Evolutionary conservation across 1,140 invertebrate species (phyloP).

Genomic region (Adelges cooleyi): DNA sequence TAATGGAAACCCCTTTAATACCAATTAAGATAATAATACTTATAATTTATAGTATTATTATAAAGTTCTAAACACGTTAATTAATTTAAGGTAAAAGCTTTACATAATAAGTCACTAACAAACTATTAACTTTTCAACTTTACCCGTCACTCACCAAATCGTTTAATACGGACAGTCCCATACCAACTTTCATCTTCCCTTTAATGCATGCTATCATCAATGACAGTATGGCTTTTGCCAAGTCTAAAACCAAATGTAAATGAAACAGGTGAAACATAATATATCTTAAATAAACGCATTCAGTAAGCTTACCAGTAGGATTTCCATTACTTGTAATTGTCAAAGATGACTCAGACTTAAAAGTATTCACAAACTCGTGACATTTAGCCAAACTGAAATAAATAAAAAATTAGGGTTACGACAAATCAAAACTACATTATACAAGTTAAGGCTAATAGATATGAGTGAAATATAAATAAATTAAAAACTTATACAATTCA

Average conservation of each 20-base stretch:
- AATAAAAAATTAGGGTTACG: neutral
- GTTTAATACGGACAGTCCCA: constrained; percentile 3
- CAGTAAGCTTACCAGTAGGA: constrained; percentile 1
- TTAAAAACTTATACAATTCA: neutral
- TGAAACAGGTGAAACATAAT: no score
- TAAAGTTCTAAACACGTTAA: no score
- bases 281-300: no score
- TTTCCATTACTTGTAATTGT: constrained; percentile 11
- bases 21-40: no score
- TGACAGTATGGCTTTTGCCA: constrained; percentile 11
- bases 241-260: constrained; percentile 12
- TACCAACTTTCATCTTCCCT: constrained; percentile 4
- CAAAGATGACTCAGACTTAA: constrained; percentile 9
- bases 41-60: no score
- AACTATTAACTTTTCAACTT: no score
- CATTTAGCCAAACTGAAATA: constrained; percentile 15
- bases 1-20: no score
- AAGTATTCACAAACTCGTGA: constrained; percentile 1
- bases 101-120: no score
- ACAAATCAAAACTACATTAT: neutral
- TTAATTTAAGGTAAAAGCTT: no score
- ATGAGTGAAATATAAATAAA: neutral
- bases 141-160: constrained; percentile 7
- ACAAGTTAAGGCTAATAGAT: neutral
- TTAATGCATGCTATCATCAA: constrained; percentile 21